These are phyloP conservation scores for Eristalis tenax DNA, from an alignment of 2,888 invertebrate species.

Conservation along the genomic window DNA sequence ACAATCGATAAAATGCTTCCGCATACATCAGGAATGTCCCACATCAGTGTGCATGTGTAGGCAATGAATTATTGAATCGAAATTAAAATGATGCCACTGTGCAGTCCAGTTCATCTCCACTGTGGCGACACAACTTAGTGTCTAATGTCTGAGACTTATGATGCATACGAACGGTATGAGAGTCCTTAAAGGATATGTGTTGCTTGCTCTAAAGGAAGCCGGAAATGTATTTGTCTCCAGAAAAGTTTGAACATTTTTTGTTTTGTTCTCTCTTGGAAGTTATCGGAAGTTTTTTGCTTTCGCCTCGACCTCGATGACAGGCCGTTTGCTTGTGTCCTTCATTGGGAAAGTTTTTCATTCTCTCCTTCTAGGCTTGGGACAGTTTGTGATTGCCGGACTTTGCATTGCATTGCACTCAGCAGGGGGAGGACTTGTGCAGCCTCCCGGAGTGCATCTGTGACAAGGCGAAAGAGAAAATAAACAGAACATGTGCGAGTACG, in stretches of 20 bases:
- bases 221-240: constrained; percentile 25
- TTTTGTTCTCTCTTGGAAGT: not conserved
- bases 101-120: not conserved
- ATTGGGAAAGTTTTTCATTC: not conserved
- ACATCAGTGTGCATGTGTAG: not conserved
- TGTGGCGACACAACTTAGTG: not conserved
- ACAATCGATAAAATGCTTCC: constrained; percentile 17
- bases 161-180: not conserved
- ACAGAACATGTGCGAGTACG: too few relatives aligned
- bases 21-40: not conserved
- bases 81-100: constrained; percentile 34
- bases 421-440: too few relatives aligned
- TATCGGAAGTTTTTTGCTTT: not conserved
- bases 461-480: too few relatives aligned
- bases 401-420: too few relatives aligned
- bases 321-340: not conserved
- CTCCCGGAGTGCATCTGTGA: too few relatives aligned
- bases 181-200: constrained; percentile 19
- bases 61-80: constrained; percentile 33
- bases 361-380: too few relatives aligned
- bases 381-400: too few relatives aligned
- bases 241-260: constrained; percentile 3
- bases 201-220: not conserved
- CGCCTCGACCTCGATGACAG: not conserved
- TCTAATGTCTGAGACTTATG: constrained; percentile 25